phyloP scores from a whole-genome alignment of 1,140 invertebrate genomes.

The Saccostrea glomerata region DNA sequence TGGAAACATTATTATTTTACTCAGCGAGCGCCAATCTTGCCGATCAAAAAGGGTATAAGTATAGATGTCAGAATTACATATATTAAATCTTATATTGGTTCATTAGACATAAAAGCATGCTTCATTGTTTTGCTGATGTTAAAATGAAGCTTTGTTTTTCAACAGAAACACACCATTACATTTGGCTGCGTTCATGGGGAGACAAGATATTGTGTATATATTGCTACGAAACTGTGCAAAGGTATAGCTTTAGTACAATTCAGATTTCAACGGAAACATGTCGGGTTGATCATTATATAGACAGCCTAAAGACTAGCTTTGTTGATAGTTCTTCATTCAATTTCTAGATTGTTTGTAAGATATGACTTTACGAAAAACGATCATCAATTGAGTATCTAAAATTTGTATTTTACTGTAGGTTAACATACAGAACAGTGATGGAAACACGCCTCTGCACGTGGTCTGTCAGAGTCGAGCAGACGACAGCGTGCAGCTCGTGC shows the following conservation, averaged over 20 bases:
- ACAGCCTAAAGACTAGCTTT: no score
- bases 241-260: slow-evolving; percentile 50
- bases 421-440: slow-evolving; percentile 69
- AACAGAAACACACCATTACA: slow-evolving; percentile 74
- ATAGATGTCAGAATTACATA: not conserved
- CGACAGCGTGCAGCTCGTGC: slow-evolving; percentile 61
- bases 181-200: slow-evolving; percentile 70
- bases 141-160: slow-evolving; percentile 19
- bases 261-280: no score
- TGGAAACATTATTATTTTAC: slow-evolving; percentile 66
- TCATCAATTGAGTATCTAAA: no score
- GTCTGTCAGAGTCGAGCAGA: slow-evolving; percentile 63
- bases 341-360: no score
- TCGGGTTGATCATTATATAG: no score
- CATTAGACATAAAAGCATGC: no score
- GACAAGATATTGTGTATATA: slow-evolving; percentile 67
- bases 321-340: no score
- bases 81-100: no score
- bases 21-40: slow-evolving; percentile 67
- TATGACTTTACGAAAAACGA: no score
- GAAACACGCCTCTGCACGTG: slow-evolving; percentile 69
- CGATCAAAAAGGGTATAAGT: slow-evolving; percentile 71
- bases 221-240: slow-evolving; percentile 65
- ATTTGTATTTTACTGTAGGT: slow-evolving; percentile 59
- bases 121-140: no score